Evolutionary conservation across 2,797 vertebrate species (phyloP), one percentile per base, ranked within the genome.

Genomic region (Oceanodroma leucorhoa): DNA sequence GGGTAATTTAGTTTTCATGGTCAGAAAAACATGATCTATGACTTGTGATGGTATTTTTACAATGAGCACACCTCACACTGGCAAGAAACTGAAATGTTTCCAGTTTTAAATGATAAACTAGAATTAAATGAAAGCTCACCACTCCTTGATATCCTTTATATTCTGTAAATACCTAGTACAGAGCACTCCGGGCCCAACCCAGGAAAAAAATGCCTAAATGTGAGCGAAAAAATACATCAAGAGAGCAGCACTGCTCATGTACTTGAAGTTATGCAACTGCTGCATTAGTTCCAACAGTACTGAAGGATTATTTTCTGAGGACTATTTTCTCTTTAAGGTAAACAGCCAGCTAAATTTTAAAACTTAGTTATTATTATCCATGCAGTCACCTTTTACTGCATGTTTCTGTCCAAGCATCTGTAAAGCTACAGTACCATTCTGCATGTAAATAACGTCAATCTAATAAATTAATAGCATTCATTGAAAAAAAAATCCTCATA

Each of bases 21-120:
- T 55, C 87, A 95, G 86, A 71, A 93, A 93, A 92, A 50, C 81
- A 87, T 46, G 78, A 94, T 93, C 65, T 83, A 65, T 54, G 65
- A 38, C 21, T 87, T 2, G 0, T 24, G 60, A 66, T 61, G 57
- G 38, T 64, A 60, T 70, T 95, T 87, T 83, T 46, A 83, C 55
- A 90, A 87, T 66, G 3, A 94, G 36, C 55, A 66, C 32, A 84
- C 29, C 12, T 48, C 61, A 77, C 53, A 46, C 10, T 11, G 11
- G 41, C 45, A 89, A 87, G 60, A 66, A 93, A 69, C 6, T 34
- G 60, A 87, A 91, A 61, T 18, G 50, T 9, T 93, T 55, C 53
- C 87, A 70, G 40, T 70, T 87, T 87, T 38, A 85, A 95, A 70
- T 38, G 4, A 51, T 61, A 70, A 43, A 18, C 20, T 75, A 77